A percentile compares a stretch with the other conserved stretches of the same genome.
Conservation (phyloP, 2,888 invertebrate genomes). For the Caenorhabditis drosophilae region DNA sequence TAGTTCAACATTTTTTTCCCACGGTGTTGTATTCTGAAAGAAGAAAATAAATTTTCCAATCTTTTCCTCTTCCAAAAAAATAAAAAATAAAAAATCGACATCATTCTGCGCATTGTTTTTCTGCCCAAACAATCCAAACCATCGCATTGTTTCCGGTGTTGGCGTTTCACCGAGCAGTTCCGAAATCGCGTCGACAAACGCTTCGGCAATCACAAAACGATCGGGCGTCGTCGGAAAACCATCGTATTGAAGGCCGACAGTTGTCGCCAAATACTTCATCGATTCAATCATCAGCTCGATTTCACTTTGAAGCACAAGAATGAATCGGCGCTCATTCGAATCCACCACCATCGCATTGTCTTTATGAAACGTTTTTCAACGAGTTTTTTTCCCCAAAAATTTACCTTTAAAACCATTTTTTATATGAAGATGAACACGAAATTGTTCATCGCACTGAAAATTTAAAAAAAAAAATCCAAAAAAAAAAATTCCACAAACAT, state of each 20-base stretch:
- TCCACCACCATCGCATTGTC: constrained; percentile 38
- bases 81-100: constrained; percentile 6
- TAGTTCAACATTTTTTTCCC: constrained; percentile 41
- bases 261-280: constrained; percentile 39
- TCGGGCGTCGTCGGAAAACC: constrained; percentile 48
- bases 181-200: constrained; percentile 54
- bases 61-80: not conserved
- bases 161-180: constrained; percentile 35
- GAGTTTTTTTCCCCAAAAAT: no score
- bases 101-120: constrained; percentile 22
- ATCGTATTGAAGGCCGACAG: constrained; percentile 44
- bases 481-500: not conserved
- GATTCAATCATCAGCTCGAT: constrained; percentile 40
- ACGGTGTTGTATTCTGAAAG: constrained; percentile 24
- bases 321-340: constrained; percentile 38
- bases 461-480: not conserved
- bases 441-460: constrained; percentile 24
- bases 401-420: no score
- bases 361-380: no score
- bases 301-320: constrained; percentile 48
- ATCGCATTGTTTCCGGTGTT: constrained; percentile 28
- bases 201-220: constrained; percentile 51
- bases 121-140: constrained; percentile 37
- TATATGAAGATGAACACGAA: constrained; percentile 26
- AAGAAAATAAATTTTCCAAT: not conserved